Conservation (phyloP, 2,797 vertebrate genomes). For the Netta rufina region DNA sequence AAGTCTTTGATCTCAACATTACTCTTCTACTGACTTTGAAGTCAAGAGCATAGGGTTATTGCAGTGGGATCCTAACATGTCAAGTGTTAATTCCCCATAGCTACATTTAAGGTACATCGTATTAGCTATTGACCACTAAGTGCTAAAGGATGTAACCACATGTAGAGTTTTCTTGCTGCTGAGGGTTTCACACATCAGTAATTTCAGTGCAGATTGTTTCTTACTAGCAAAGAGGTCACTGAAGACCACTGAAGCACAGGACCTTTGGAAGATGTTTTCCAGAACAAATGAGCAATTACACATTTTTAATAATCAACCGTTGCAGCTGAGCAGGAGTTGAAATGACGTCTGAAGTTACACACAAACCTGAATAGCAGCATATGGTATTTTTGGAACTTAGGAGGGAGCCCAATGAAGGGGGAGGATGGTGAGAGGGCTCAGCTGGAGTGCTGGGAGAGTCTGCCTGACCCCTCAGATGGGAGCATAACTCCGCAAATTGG, state of each 20-base stretch:
- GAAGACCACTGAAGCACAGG: not conserved
- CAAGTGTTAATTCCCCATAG: not conserved
- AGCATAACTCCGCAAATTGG: accelerated
- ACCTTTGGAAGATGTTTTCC: not conserved
- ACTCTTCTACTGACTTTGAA: slow-evolving; percentile 25
- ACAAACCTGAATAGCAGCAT: not conserved
- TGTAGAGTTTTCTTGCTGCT: not conserved
- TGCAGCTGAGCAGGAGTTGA: not conserved
- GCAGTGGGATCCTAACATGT: not conserved
- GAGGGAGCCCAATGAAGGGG: not conserved
- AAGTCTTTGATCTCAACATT: slow-evolving; percentile 21
- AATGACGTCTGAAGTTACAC: not conserved
- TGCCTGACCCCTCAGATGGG: not conserved
- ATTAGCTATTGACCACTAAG: not conserved
- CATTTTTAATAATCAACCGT: not conserved
- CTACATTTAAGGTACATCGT: not conserved
- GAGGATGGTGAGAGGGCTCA: not conserved
- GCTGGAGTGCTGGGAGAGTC: accelerated
- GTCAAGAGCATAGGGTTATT: not conserved
- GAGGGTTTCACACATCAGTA: not conserved
- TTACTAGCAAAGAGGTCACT: not conserved
- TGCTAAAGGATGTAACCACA: not conserved
- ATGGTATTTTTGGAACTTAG: not conserved
- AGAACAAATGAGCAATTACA: not conserved
- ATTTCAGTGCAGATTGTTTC: not conserved